phyloP scores from a whole-genome alignment of 2,113 vertebrate genomes.

The Bujurquina vittata region DNA sequence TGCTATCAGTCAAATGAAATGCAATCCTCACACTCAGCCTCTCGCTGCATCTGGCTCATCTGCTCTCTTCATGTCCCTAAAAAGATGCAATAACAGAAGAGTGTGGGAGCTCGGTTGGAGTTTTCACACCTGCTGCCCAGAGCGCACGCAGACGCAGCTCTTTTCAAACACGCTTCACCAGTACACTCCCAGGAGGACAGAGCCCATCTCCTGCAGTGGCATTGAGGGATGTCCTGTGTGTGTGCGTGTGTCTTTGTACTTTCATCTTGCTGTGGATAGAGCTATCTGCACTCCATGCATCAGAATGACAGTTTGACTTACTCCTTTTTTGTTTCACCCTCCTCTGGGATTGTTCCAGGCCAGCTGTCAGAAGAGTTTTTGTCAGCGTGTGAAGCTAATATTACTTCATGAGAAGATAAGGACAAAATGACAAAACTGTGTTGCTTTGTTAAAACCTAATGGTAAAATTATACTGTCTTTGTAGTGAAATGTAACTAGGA shows the following conservation, averaged over 20 bases:
- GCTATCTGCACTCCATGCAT: conserved; percentile 51
- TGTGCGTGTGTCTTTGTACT: conserved; percentile 7
- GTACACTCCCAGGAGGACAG: conserved; percentile 70
- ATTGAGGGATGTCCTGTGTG: conserved; percentile 71
- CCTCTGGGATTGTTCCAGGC: conserved; percentile 46
- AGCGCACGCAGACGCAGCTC: conserved; percentile 66
- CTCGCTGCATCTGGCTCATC: conserved; percentile 63
- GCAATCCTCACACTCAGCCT: conserved; percentile 59
- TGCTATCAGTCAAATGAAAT: conserved; percentile 73
- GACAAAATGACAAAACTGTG: conserved; percentile 1
- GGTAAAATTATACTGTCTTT: neutral
- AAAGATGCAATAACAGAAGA: conserved; percentile 80
- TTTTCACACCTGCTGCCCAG: conserved; percentile 81
- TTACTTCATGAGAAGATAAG: conserved; percentile 25
- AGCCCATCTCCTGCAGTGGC: conserved; percentile 74
- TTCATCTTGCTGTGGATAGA: conserved; percentile 31
- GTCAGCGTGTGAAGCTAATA: conserved; percentile 36
- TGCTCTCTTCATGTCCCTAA: conserved; percentile 75
- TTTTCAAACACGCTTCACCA: conserved; percentile 67
- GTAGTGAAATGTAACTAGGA: neutral
- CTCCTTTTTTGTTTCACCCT: conserved; percentile 46
- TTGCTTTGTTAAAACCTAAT: neutral
- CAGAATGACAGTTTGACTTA: conserved; percentile 60
- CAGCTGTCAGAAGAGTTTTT: conserved; percentile 62
- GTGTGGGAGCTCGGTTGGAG: conserved; percentile 66